Conservation (phyloP, 1,140 invertebrate species). For the Calephelis nemesis region DNA sequence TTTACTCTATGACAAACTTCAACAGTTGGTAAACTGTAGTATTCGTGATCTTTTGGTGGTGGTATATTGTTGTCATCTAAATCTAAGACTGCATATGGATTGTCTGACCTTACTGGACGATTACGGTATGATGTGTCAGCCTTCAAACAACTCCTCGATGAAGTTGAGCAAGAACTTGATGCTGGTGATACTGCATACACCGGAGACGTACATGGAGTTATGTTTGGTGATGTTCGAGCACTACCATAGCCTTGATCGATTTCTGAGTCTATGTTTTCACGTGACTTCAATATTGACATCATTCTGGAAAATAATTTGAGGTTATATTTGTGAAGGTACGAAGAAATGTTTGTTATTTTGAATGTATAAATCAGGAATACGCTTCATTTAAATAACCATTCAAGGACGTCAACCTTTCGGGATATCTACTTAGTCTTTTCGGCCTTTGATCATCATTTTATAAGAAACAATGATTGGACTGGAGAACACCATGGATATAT, state of each 20-base stretch:
- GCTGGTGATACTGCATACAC: constrained; percentile 48
- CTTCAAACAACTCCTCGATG: constrained; percentile 39
- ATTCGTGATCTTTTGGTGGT: constrained; percentile 33
- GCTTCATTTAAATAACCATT: constrained; percentile 66
- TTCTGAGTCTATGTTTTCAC: constrained; percentile 51
- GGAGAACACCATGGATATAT: too few species aligned
- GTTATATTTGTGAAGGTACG: constrained; percentile 1
- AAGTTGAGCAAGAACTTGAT: constrained; percentile 48
- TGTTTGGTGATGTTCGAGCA: constrained; percentile 58
- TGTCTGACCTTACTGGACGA: constrained; percentile 41
- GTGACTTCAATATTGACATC: constrained; percentile 65
- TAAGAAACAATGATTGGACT: neutral
- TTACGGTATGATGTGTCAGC: constrained; percentile 44
- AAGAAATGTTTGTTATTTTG: neutral
- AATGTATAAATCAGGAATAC: constrained; percentile 43
- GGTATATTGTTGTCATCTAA: constrained; percentile 39
- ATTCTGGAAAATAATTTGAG: constrained; percentile 46
- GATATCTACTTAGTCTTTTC: constrained; percentile 65
- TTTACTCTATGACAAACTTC: constrained; percentile 50
- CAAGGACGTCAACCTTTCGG: constrained; percentile 55
- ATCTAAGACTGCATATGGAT: constrained; percentile 47
- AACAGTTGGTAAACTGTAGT: constrained; percentile 44
- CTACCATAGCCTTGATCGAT: constrained; percentile 65
- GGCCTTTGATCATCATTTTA: constrained; percentile 64
- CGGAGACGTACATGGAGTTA: constrained; percentile 56